Base-by-base conservation (phyloP, 2,888 invertebrate genomes). In the Drosophila merina region DNA sequence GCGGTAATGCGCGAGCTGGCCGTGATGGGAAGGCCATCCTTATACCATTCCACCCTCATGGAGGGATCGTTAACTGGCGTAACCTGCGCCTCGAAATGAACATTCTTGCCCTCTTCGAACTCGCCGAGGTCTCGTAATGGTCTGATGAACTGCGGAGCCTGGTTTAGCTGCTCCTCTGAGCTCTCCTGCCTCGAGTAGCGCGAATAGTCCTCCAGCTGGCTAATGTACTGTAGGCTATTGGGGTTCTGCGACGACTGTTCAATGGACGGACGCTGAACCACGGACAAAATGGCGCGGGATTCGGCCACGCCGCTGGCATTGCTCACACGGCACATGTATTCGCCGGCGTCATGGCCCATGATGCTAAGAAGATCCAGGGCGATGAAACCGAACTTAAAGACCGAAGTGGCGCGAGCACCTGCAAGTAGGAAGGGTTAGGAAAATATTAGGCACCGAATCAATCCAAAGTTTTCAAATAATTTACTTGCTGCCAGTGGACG, bases 331-430 rank as follows among this genome's bases (percentile, higher is more conserved):
- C 97, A 98, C 75, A 96, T 94, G 89, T 97, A 98, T 92, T 97
- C 97, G 64, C 97, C 99, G 86, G 95, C 95, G 90, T 99, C 98
- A 89, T 96, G 95, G 74, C 95, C 93, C 78, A 96, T 95, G 64
- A 97, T 94, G 92, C 96, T 96, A 84, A 98, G 94, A 90, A 98
- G 94, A 91, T 98, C 98, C 83, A 98, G 93, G 79, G 98, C 97
- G 88, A 99, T 98, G 91, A 98, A 99, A 86, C 99, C 99, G 93
- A 99, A 99, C 91, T 98, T 97, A 93, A 98, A 97, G 89, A 97
- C 95, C 76, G 97, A 96, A 89, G 97, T 98, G 91, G 97, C 97
- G 90, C 99, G 95, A 78, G 98, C 98, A 93, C 98, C 99, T 98
- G 33, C 3, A 33, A 12, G 36, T 33, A 2, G 1, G 6, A 36